Evolutionary conservation across 2,888 invertebrate genomes (phyloP), one percentile per base, ranked within the genome.

Genomic region (Drosophila mercatorum): DNA sequence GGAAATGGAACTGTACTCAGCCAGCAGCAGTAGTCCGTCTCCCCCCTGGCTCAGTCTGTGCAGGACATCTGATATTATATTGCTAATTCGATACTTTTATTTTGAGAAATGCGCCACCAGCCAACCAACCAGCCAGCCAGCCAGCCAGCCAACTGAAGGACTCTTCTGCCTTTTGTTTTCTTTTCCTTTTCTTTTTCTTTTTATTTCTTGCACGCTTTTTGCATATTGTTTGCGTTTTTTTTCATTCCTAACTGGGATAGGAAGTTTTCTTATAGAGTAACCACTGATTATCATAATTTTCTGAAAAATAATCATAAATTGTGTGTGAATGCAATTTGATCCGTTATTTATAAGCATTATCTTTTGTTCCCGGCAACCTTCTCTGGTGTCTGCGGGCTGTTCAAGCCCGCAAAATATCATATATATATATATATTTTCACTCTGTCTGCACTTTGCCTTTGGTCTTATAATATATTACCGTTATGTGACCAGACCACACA

Each of bases 71-170:
- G 91, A 91, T 91, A 91, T 90, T 91, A 91, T 91, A 91, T 88
- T 83, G 91, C 90, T 91, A 91, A 91, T 88, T 91, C 87, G 91
- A 91, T 91, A 91, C 91, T 91, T 91, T 91, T 80, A 85, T 79
- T 76, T 88, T 75, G 49, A 70, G 75, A 53, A 69, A 78, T 64
- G 57, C 59, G 62, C 69, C 79, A 75, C 69, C 79, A 75, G 57
- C 51, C 58, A 68, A 4, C 43, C 43, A 26, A 6, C 46, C 46
- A 47, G 47, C 69, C 79, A 75, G 57, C 51, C 58, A 68, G 4
- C 43, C 43, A 26, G 14, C 46, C 46, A 47, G 47, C 53, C 63
- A 66, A 75, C 77, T 79, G 66, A 74, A 67, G 68, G 58, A 64
- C 56, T 53, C 44, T 46, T 34, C 38, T 41, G 49, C 49, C 57